Conservation (phyloP, 2,797 vertebrate species). For the Squalus acanthias region DNA sequence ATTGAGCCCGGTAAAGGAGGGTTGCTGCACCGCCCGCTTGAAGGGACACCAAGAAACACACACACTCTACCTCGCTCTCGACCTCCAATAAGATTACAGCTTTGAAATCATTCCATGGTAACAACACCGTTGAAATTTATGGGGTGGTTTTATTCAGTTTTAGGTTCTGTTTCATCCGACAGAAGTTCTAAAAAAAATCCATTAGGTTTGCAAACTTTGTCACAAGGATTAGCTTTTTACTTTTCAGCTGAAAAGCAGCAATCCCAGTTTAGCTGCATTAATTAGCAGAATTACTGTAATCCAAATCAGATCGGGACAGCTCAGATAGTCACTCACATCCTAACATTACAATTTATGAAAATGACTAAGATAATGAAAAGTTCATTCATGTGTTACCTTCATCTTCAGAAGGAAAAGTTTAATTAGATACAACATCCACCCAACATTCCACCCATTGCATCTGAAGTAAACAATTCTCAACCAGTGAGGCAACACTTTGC, state of each 20-base stretch:
- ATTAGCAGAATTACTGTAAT: conserved; percentile 2
- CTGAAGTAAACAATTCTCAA: neutral
- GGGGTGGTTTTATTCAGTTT: neutral
- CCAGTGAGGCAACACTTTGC: neutral
- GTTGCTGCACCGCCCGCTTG: neutral
- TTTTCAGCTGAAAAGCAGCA: neutral
- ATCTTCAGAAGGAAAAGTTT: neutral
- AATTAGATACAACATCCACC: neutral
- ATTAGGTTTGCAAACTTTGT: neutral
- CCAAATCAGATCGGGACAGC: neutral
- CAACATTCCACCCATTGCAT: neutral
- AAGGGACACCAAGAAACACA: neutral
- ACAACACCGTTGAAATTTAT: neutral
- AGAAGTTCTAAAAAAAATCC: neutral
- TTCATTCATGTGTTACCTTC: neutral
- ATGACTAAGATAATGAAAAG: neutral
- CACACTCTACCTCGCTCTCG: neutral
- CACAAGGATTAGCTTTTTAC: neutral
- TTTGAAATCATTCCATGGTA: neutral
- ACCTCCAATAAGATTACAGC: neutral
- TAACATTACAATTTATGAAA: neutral
- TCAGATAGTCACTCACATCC: neutral
- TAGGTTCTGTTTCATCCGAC: neutral
- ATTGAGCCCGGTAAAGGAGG: neutral
- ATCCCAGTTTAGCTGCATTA: neutral